Evolutionary conservation across 1,140 invertebrate species (phyloP).

Genomic region (Cryptotermes secundus): DNA sequence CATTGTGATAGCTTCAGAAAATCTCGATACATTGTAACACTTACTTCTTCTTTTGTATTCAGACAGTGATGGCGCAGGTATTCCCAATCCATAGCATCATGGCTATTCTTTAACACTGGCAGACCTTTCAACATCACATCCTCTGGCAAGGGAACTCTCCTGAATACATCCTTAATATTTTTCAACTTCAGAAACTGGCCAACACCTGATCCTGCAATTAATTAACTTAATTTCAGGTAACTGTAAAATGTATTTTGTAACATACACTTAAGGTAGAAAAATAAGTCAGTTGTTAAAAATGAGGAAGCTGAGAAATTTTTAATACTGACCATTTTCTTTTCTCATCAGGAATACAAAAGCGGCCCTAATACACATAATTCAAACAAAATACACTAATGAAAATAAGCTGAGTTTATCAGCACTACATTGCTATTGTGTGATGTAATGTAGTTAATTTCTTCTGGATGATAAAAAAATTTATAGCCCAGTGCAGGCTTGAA

Average conservation of each 20-base stretch:
- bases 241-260: no score
- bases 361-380: no score
- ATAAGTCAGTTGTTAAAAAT: no score
- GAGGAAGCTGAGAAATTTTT: no score
- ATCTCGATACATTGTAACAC: background rate
- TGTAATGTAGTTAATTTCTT: background rate
- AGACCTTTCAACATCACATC: constrained; percentile 69
- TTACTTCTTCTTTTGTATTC: constrained; percentile 58
- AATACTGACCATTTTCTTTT: no score
- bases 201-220: constrained; percentile 40
- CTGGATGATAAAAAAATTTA: background rate
- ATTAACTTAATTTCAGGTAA: no score
- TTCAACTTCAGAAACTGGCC: constrained; percentile 22
- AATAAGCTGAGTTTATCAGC: background rate
- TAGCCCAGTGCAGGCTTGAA: no score
- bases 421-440: background rate
- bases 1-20: background rate
- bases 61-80: constrained; percentile 57
- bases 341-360: no score
- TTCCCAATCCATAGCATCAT: constrained; percentile 67
- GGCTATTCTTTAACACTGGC: constrained; percentile 62
- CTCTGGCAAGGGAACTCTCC: constrained; percentile 66
- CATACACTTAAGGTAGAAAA: no score
- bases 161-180: constrained; percentile 27
- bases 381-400: constrained; percentile 39